Base-by-base conservation (phyloP, 2,888 invertebrate species). In the Eristalis intricaria region DNA sequence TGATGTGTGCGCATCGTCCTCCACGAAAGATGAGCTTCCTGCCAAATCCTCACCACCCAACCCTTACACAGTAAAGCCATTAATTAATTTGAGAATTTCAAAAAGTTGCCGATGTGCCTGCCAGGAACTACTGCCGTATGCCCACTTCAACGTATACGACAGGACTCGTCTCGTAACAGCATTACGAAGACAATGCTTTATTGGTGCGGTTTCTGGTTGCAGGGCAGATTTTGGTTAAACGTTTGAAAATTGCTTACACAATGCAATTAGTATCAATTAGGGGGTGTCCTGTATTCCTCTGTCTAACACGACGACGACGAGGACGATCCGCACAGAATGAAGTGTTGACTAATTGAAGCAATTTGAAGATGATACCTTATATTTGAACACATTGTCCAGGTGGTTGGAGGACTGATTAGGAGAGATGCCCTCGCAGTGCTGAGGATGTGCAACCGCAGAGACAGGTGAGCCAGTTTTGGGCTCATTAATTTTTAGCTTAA, bases 191-290 rank as follows among this genome's bases (percentile, higher is more conserved):
- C 50, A 75, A 71, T 76, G 60, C 69, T 76, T 76, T 76, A 76
- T 75, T 61, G 70, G 82, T 76, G 81, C 58, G 81, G 70, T 70
- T 82, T 74, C 60, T 71, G 70, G 82, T 82, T 71, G 23, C 70
- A 70, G 66, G 69, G 75, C 76, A 82, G 38, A 76, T 76, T 75
- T 82, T 50, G 70, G 81, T 76, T 82, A 82, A 82, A 60, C 75
- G 75, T 69, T 69, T 32, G 69, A 32, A 82, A 76, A 76, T 76
- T 82, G 35, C 76, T 71, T 61, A 76, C 70, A 82, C 82, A 76
- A 82, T 65, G 64, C 76, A 70, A 82, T 82, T 70, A 82, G 70
- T 82, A 76, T 70, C 76, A 70, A 76, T 82, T 76, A 70, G 35
- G 64, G n/a, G 8, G 19, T 8, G 50, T 50, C 50, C 50, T 50